Base-by-base conservation (phyloP, 2,113 vertebrate species). In the Anthoscopus minutus region DNA sequence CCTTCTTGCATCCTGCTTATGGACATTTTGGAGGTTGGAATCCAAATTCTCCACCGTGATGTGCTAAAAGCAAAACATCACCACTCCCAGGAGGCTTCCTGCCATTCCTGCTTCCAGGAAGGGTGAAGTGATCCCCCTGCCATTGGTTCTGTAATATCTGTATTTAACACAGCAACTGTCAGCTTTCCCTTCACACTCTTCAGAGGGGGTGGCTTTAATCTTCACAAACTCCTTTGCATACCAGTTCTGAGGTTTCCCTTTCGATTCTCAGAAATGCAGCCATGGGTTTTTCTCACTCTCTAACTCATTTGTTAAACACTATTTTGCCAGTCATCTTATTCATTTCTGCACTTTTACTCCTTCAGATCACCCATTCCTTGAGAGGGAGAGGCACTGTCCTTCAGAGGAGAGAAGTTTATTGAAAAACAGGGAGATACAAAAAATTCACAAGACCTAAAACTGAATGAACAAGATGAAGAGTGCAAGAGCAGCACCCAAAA, bases 21-120 rank as follows among this genome's bases (percentile, higher is more conserved):
- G 88, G 74, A 24, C 37, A 27, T 40, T 83, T 48, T 30, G 86
- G 72, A 61, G 82, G 93, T 69, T 71, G 65, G 44, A 64, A 81
- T 56, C 92, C 82, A 78, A 74, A 74, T 50, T 64, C 95, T 81
- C 79, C 93, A 58, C 30, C 71, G 1, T 1, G 44, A 67, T 37
- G 82, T 74, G 94, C 79, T 73, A 24, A 93, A n/a, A 85, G 80
- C 44, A 74, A 70, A 95, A 71, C 85, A 92, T 33, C 81, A 70
- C 19, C 18, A 4, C 85, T 58, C 48, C 31, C 79, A 60, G 2
- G 47, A 89, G 89, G 73, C 53, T 88, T 72, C 77, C 86, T 94
- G 93, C 31, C 81, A 11, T 33, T 89, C 6, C 66, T 95, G 93
- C 70, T 74, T 62, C 20, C 58, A 13, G 17, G 72, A 30, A 31